Conservation (phyloP, 2,797 vertebrate genomes). For the Decapterus maruadsi region DNA sequence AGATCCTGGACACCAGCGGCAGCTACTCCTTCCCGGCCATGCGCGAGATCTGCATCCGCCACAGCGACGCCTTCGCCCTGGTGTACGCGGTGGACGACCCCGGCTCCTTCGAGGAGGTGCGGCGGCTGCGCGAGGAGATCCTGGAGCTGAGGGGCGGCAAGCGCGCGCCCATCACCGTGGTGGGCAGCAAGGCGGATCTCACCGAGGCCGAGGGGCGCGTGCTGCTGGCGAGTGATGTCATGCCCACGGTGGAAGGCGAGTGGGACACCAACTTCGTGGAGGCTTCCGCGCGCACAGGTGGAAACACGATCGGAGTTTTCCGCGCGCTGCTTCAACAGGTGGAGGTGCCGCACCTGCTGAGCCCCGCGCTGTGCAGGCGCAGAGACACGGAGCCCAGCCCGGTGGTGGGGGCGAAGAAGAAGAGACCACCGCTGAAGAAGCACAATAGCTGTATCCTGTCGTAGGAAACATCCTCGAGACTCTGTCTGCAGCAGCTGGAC, state of each 20-base stretch:
- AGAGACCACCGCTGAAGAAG: constrained; percentile 65
- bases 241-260: constrained; percentile 74
- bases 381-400: constrained; percentile 62
- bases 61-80: constrained; percentile 82
- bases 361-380: constrained; percentile 68
- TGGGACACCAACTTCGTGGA: constrained; percentile 81
- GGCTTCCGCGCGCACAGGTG: constrained; percentile 79
- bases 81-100: constrained; percentile 81
- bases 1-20: constrained; percentile 86
- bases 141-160: constrained; percentile 67
- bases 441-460: constrained; percentile 78
- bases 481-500: not conserved
- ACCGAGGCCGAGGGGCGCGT: constrained; percentile 57
- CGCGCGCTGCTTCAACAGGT: constrained; percentile 76
- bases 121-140: constrained; percentile 81
- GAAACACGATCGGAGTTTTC: constrained; percentile 76
- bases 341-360: constrained; percentile 68
- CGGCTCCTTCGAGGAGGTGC: constrained; percentile 80
- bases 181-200: constrained; percentile 78
- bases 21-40: constrained; percentile 88
- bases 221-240: constrained; percentile 60
- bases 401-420: constrained; percentile 6
- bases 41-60: constrained; percentile 83
- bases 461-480: constrained; percentile 24
- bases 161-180: constrained; percentile 76